Evolutionary conservation across 2,888 invertebrate species (phyloP).

Genomic region (Nomada lathburiana): DNA sequence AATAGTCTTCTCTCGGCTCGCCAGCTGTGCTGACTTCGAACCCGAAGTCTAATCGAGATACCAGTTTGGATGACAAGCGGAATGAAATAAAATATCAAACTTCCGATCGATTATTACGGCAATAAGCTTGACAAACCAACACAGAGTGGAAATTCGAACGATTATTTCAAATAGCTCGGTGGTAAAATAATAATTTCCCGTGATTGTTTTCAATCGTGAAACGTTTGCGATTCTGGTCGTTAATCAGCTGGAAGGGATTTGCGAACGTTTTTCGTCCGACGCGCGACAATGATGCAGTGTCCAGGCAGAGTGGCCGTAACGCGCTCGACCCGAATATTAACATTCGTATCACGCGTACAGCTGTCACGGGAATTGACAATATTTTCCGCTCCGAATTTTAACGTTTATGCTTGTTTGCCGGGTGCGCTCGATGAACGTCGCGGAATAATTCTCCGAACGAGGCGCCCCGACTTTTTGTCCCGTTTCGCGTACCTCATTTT

Average conservation of each 20-base stretch:
- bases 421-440: neutral
- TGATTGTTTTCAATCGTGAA: slow-evolving; percentile 34
- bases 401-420: neutral
- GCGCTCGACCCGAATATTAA: slow-evolving; percentile 24
- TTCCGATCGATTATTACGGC: neutral
- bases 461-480: too few species aligned
- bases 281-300: slow-evolving; percentile 35
- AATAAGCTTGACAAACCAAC: slow-evolving; percentile 24
- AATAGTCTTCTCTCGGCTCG: slow-evolving; percentile 19
- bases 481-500: neutral
- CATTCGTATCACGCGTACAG: slow-evolving; percentile 23
- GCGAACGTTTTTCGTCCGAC: slow-evolving; percentile 30
- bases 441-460: neutral
- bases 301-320: neutral
- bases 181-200: slow-evolving; percentile 31
- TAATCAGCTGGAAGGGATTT: slow-evolving; percentile 49
- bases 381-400: slow-evolving; percentile 3
- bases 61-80: too few species aligned
- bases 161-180: slow-evolving; percentile 24
- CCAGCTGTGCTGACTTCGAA: neutral
- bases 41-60: neutral
- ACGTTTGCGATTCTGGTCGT: slow-evolving; percentile 28
- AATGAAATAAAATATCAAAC: too few species aligned
- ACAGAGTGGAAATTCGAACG: slow-evolving; percentile 19
- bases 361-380: slow-evolving; percentile 10